Evolutionary conservation across 2,797 vertebrate genomes (phyloP).

Genomic region (Rhyacichthys aspro): DNA sequence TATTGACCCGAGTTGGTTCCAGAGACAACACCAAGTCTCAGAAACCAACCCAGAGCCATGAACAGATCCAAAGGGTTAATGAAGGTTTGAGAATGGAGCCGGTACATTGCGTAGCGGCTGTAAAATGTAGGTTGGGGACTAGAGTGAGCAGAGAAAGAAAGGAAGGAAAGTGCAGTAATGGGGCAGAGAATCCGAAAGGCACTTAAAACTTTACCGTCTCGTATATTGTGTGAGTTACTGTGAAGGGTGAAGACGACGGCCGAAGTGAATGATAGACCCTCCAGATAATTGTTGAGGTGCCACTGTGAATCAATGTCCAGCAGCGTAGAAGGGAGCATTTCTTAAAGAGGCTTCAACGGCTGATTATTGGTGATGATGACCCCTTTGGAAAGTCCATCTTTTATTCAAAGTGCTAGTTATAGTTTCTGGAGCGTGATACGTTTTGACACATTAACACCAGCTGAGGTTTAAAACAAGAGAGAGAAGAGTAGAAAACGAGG

Average conservation of each 20-base stretch:
- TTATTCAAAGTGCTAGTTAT: neutral
- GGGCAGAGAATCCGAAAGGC: conserved; percentile 20
- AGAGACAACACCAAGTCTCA: too few relatives aligned
- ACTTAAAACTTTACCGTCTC: conserved; percentile 32
- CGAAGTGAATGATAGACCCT: neutral
- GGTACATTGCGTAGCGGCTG: conserved; percentile 6
- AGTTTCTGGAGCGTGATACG: conserved; percentile 13
- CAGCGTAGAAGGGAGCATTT: neutral
- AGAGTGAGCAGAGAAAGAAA: conserved; percentile 3
- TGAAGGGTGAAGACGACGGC: conserved; percentile 3
- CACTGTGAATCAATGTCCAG: neutral
- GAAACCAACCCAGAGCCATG: too few relatives aligned
- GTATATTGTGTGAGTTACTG: conserved; percentile 5
- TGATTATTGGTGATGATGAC: neutral
- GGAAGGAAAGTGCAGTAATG: conserved; percentile 12
- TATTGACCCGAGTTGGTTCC: too few relatives aligned
- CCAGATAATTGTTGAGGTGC: neutral
- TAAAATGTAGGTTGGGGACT: conserved; percentile 12
- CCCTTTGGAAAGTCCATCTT: neutral
- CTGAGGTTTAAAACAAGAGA: conserved; percentile 40
- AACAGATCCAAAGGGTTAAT: neutral
- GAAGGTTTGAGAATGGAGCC: conserved; percentile 5
- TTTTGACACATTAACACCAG: conserved; percentile 14
- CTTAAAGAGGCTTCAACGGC: neutral
- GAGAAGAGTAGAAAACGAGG: too few relatives aligned